Percentiles rank a stretch among this genome's conserved stretches.
Conservation (phyloP, 2,113 vertebrate genomes). For the Psephotus haematonotus region DNA sequence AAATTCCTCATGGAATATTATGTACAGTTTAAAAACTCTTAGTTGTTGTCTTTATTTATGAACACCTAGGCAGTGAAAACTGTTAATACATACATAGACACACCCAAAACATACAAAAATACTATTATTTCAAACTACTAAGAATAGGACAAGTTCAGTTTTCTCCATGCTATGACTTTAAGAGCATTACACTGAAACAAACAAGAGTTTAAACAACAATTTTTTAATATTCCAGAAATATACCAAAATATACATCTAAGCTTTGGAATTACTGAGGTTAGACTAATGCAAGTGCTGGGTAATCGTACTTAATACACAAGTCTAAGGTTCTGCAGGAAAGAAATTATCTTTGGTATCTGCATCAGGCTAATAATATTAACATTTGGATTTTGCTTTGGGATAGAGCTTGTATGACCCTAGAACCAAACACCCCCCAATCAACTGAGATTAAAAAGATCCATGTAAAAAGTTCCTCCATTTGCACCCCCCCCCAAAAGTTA, state of each 20-base stretch:
- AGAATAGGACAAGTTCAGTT: slow-evolving; percentile 97
- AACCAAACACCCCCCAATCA: slow-evolving; percentile 83
- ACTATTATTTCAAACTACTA: slow-evolving; percentile 98
- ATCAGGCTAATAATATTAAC: slow-evolving; percentile 98
- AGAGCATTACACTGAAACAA: slow-evolving; percentile 95
- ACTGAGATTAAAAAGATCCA: slow-evolving; percentile 86
- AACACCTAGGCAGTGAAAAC: slow-evolving; percentile 97
- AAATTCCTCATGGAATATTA: slow-evolving; percentile 84
- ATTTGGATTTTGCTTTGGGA: slow-evolving; percentile 99
- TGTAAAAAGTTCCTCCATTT: slow-evolving; percentile 91
- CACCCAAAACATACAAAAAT: slow-evolving; percentile 99
- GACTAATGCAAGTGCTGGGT: slow-evolving; percentile 99
- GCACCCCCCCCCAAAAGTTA: slow-evolving; percentile 77
- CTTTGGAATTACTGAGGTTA: slow-evolving; percentile 99
- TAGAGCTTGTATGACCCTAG: slow-evolving; percentile 96
- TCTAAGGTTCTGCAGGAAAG: slow-evolving; percentile 92
- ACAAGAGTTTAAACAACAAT: slow-evolving; percentile 90
- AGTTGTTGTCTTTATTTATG: slow-evolving; percentile 71
- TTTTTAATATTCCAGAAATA: slow-evolving; percentile 98
- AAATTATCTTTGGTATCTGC: slow-evolving; percentile 99
- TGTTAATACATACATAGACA: slow-evolving; percentile 91
- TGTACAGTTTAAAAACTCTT: slow-evolving; percentile 84
- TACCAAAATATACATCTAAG: slow-evolving; percentile 99
- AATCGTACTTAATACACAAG: slow-evolving; percentile 97
- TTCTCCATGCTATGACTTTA: slow-evolving; percentile 99